phyloP scores from a whole-genome alignment of 2,113 vertebrate species.

The Seriola dumerili region DNA sequence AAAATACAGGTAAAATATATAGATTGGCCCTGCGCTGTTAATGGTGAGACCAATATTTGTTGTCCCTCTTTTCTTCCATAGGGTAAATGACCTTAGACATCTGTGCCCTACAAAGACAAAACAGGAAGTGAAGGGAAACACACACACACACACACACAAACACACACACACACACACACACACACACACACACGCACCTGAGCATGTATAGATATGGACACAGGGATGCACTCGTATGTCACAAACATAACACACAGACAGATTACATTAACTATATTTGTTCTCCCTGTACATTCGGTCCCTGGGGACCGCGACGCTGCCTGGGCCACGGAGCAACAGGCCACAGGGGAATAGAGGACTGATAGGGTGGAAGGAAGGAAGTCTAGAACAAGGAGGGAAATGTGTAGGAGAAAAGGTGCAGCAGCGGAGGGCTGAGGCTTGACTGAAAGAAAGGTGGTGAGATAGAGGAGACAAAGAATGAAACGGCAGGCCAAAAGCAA shows the following conservation, averaged over 20 bases:
- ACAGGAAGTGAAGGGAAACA: slow-evolving; percentile 10
- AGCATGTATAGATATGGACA: slow-evolving; percentile 41
- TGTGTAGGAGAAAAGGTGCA: slow-evolving; percentile 49
- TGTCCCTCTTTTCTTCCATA: slow-evolving; percentile 18
- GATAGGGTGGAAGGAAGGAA: slow-evolving; percentile 50
- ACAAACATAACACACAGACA: slow-evolving; percentile 45
- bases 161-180: slow-evolving; percentile 28
- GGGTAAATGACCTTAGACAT: slow-evolving; percentile 55
- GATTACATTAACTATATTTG: slow-evolving; percentile 65
- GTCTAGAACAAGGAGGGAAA: slow-evolving; percentile 43
- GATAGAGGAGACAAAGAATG: slow-evolving; percentile 70
- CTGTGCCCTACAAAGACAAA: slow-evolving; percentile 46
- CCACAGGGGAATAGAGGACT: slow-evolving; percentile 60
- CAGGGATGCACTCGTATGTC: slow-evolving; percentile 52
- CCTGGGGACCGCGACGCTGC: slow-evolving; percentile 38
- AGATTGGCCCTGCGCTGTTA: slow-evolving; percentile 19
- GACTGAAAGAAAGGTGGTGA: slow-evolving; percentile 61
- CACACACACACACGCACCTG: background rate
- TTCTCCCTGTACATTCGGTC: slow-evolving; percentile 67
- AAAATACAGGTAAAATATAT: slow-evolving; percentile 30
- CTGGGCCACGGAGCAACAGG: slow-evolving; percentile 54
- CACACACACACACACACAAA: slow-evolving; percentile 9
- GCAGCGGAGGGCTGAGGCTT: slow-evolving; percentile 39
- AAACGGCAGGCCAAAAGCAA: slow-evolving; percentile 32
- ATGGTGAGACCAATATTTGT: slow-evolving; percentile 15